Base-by-base conservation (phyloP, 2,888 invertebrate genomes). In the Glyphotaelius pellucidus region DNA sequence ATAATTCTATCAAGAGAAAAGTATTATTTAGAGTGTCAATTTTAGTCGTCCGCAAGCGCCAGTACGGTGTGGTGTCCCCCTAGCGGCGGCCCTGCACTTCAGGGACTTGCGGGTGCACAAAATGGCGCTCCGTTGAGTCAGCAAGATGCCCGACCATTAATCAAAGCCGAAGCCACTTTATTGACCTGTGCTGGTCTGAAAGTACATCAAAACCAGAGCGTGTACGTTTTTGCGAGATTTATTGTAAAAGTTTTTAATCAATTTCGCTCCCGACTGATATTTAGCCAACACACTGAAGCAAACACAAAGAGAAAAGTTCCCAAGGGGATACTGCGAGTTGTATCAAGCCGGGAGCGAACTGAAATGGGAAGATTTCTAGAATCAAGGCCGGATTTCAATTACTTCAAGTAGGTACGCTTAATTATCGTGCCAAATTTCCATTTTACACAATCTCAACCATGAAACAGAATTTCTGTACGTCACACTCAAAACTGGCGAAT, bases 91-190 rank as follows among this genome's bases (percentile, higher is more conserved):
- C n/a, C 67, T 67, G 67, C 67, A 9, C 67, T 67, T n/a, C 67
- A 67, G 25, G 67, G 67, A 25, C 25, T n/a, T 9, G 67, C 67
- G 67, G 47, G 81, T 80, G 80, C 86, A 89, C 90, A 92, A 93
- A 93, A 93, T 87, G 92, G 91, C 85, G 92, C 84, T 91, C 67
- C 90, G 86, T 91, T 91, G 93, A 93, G 91, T 93, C 93, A 92
- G 93, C 93, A 91, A 93, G 89, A 92, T 93, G 93, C 80, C 89
- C 32, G 90, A 42, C 93, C 93, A 93, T 93, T 93, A 93, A 93
- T 93, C 93, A 93, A 93, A 93, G 89, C 90, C 67, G 52, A 81
- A 52, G 52, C 89, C 90, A 90, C 90, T 90, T 90, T 90, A 90
- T 89, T 89, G 91, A 89, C 83, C 91, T 91, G 91, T 30, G 91